These are phyloP conservation scores for Lepidocolaptes lacrymiger DNA, from an alignment of 2,797 vertebrate genomes.

Conservation along the genomic window DNA sequence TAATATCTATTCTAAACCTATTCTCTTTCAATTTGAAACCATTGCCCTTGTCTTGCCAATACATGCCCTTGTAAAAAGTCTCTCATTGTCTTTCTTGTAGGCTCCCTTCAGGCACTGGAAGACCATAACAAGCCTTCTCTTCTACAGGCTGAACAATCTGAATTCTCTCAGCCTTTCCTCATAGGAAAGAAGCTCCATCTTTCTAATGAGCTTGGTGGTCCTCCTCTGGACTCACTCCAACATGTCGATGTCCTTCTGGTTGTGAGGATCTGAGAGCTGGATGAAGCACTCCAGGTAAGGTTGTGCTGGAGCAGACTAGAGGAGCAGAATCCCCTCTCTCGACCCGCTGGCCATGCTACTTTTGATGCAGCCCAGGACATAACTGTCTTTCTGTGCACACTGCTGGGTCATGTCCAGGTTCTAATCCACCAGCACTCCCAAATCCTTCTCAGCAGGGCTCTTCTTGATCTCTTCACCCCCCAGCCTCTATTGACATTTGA, in stretches of 20 bases:
- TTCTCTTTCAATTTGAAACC: background rate
- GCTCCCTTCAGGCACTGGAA: background rate
- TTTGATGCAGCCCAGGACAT: no score
- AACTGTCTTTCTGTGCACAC: no score
- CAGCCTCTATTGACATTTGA: background rate
- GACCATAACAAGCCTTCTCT: background rate
- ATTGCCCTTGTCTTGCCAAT: background rate
- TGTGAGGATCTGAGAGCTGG: background rate
- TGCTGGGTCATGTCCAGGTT: no score
- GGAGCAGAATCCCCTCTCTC: background rate
- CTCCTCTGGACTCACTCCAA: background rate
- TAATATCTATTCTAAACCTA: background rate
- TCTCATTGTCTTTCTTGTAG: background rate
- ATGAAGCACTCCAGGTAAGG: background rate
- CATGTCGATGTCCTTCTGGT: background rate
- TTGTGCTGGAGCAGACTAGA: accelerated
- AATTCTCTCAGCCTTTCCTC: background rate
- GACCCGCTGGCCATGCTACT: no score
- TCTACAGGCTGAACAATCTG: background rate
- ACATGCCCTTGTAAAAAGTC: background rate
- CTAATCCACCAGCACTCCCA: no score
- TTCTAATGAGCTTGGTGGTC: background rate
- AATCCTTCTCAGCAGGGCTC: no score
- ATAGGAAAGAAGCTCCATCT: background rate
- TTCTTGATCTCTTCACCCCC: background rate